These are phyloP conservation scores for Ptiloglossa arizonensis DNA, from an alignment of 1,140 invertebrate genomes.

Conservation along the genomic window DNA sequence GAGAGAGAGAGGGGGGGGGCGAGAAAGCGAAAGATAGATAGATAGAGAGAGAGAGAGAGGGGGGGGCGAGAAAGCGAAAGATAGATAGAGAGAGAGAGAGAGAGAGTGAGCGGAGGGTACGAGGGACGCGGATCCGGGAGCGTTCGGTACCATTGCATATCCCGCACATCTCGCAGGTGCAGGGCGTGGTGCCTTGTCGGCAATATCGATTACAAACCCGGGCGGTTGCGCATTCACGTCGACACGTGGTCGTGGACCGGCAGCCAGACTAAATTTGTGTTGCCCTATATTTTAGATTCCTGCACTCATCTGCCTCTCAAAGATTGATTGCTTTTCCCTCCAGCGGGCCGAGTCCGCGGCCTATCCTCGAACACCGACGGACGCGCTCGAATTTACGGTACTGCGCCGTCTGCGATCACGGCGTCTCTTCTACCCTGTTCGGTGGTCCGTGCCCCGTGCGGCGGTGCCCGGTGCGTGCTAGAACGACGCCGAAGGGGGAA, in stretches of 20 bases:
- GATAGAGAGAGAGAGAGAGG: slow-evolving; percentile 1
- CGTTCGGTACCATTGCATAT: slow-evolving; percentile 75
- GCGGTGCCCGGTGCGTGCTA: too few relatives aligned
- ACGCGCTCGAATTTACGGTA: slow-evolving; percentile 35
- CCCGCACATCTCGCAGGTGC: slow-evolving; percentile 80
- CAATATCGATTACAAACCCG: slow-evolving; percentile 81
- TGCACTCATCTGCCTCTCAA: slow-evolving; percentile 81
- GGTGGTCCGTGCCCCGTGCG: neutral
- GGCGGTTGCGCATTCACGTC: slow-evolving; percentile 81
- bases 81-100: neutral
- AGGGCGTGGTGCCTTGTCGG: slow-evolving; percentile 82
- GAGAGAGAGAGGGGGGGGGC: neutral
- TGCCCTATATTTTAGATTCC: slow-evolving; percentile 81
- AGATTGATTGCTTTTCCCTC: slow-evolving; percentile 80
- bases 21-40: neutral
- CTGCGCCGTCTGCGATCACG: slow-evolving; percentile 8
- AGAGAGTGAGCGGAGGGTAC: neutral
- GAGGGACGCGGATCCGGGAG: slow-evolving; percentile 54
- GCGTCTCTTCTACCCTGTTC: neutral
- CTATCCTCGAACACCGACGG: slow-evolving; percentile 37
- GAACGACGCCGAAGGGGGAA: too few relatives aligned
- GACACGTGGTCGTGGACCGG: slow-evolving; percentile 78
- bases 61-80: neutral
- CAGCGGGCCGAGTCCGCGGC: slow-evolving; percentile 41
- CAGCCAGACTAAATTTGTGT: slow-evolving; percentile 80